A percentile compares a stretch with the other conserved stretches of the same genome.
Conservation (phyloP, 2,888 invertebrate genomes). For the Pycnomerus fuliginosus region DNA sequence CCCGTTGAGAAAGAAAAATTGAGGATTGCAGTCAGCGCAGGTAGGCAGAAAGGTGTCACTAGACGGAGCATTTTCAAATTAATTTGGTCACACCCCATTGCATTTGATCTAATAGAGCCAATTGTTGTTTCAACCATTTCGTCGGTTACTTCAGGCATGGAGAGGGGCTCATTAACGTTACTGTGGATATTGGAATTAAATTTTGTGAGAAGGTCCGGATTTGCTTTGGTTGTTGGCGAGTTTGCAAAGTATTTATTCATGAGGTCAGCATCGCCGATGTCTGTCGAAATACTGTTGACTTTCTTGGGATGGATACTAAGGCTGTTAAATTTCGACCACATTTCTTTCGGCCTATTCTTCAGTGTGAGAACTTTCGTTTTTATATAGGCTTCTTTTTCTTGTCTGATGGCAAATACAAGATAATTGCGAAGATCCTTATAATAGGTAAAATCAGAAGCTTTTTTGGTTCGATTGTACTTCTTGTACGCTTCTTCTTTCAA, state of each 20-base stretch:
- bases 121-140: background rate
- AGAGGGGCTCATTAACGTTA: background rate
- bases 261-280: background rate
- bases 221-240: background rate
- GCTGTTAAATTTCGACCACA: background rate
- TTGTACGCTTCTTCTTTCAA: background rate
- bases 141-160: background rate
- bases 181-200: background rate
- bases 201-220: background rate
- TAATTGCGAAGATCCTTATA: background rate
- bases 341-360: background rate
- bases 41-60: background rate
- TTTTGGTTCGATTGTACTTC: background rate
- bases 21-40: background rate
- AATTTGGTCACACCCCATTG: background rate
- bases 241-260: background rate
- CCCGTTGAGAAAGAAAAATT: background rate
- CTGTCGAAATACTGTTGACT: background rate
- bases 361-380: background rate
- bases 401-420: background rate
- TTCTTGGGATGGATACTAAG: background rate
- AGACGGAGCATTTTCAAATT: background rate
- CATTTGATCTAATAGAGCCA: background rate
- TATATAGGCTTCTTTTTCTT: background rate
- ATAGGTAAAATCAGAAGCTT: background rate